Evolutionary conservation across 2,888 invertebrate species (phyloP).

Genomic region (Drosophila neutralis): DNA sequence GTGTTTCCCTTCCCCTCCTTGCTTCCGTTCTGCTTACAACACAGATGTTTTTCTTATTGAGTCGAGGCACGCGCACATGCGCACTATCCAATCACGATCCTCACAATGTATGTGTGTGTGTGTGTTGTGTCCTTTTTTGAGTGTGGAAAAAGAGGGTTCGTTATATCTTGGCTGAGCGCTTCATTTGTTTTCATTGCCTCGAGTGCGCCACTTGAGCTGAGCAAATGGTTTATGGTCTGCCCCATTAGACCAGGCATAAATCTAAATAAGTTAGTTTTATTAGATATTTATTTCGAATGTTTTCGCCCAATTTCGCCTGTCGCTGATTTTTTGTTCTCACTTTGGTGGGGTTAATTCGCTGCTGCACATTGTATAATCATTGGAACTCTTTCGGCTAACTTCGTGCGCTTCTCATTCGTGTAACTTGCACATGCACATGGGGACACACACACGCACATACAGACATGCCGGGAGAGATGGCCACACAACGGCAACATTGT

Average conservation of each 20-base stretch:
- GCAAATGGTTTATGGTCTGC: conserved; percentile 48
- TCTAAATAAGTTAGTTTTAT: conserved; percentile 3
- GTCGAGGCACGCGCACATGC: conserved; percentile 74
- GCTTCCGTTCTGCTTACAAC: conserved; percentile 26
- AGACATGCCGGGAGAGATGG: conserved; percentile 52
- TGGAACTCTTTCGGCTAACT: conserved; percentile 51
- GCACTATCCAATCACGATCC: conserved; percentile 47
- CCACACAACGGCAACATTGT: conserved; percentile 36
- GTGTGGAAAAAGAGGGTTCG: conserved; percentile 10
- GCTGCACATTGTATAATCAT: conserved; percentile 75
- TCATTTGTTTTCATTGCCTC: conserved; percentile 18
- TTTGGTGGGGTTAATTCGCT: conserved; percentile 64
- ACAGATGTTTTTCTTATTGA: conserved; percentile 52
- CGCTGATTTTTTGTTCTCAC: conserved; percentile 14
- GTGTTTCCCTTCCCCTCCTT: conserved; percentile 1
- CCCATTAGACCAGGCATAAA: conserved; percentile 43
- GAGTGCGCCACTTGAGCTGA: conserved; percentile 28
- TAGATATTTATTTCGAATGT: conserved; percentile 1
- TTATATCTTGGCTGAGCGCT: conserved; percentile 2
- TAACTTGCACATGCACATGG: conserved; percentile 30
- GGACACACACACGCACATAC: conserved; percentile 15
- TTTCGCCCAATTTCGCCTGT: neutral
- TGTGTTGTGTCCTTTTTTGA: conserved; percentile 46
- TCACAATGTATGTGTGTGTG: neutral
- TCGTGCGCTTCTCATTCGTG: conserved; percentile 44